Conservation (phyloP, 2,113 vertebrate species). For the Calyptommatus sinebrachiatus region DNA sequence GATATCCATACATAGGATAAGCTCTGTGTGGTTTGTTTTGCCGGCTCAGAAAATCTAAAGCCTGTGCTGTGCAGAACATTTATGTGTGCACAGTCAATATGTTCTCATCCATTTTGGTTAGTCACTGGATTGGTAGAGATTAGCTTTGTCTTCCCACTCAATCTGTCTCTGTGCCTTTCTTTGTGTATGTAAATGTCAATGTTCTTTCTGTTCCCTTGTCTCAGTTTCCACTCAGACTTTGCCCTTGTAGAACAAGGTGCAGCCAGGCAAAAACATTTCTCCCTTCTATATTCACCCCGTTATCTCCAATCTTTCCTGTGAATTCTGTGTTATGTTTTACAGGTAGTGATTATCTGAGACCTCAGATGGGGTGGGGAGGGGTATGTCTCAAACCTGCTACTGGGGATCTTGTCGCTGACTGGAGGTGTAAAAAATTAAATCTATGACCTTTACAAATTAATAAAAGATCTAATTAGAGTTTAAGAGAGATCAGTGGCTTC, state of each 20-base stretch:
- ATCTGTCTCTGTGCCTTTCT: background rate
- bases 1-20: background rate
- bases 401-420: background rate
- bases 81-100: background rate
- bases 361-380: background rate
- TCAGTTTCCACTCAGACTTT: background rate
- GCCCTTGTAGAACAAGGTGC: no score
- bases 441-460: background rate
- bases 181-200: background rate
- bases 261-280: background rate
- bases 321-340: background rate
- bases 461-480: background rate
- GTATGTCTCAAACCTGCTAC: background rate
- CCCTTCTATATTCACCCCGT: background rate
- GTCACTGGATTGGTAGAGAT: background rate
- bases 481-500: background rate
- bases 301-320: background rate
- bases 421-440: background rate
- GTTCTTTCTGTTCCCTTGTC: background rate
- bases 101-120: background rate
- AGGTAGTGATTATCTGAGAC: background rate
- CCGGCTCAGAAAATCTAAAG: background rate
- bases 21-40: background rate
- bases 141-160: background rate
- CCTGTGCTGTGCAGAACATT: background rate